Evolutionary conservation across 2,888 invertebrate species (phyloP), one percentile per base, ranked within the genome.

Genomic region (Tiphia femorata): DNA sequence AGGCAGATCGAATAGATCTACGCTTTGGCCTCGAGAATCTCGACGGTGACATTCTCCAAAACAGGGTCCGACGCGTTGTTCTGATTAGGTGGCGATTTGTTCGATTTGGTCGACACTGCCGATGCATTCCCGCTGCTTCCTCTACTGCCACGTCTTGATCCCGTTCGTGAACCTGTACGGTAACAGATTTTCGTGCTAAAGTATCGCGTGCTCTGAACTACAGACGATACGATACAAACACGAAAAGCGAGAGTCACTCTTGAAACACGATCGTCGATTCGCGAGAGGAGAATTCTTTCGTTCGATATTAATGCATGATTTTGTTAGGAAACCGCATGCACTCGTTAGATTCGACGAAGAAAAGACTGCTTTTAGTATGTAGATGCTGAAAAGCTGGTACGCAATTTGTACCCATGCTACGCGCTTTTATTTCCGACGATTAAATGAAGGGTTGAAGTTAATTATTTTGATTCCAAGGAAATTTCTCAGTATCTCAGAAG

Each of bases 71-170:
- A 51, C 75, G 80, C 50, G 64, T 58, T 73, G 63, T 44, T 67
- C 35, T 75, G 71, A 58, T 79, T 73, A 17, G 80, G 79, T 19
- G 78, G 77, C 16, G 80, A 79, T 59, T 80, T 89, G 78, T 89
- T 90, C 52, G 92, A 91, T 73, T 90, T 87, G 67, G 89, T 84
- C 20, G 93, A 92, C 17, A 90, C 87, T 46, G 89, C 91, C n/a
- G 93, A 92, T 51, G 91, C 90, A 71, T 90, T 93, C 79, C 92
- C 92, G 68, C 82, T 84, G 82, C 91, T 91, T 43, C 90, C 90
- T 78, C 90, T 89, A 60, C 93, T 93, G 59, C 91, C 92, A 59
- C 92, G 88, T 63, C 91, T 87, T 67, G 88, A 87, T 72, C 87
- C 87, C 85, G 86, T 79, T 82, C 86, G 84, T 76, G 85, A 84